Evolutionary conservation across 1,140 invertebrate genomes (phyloP), one percentile per base, ranked within the genome.

Genomic region (Neodiprion pinetum): DNA sequence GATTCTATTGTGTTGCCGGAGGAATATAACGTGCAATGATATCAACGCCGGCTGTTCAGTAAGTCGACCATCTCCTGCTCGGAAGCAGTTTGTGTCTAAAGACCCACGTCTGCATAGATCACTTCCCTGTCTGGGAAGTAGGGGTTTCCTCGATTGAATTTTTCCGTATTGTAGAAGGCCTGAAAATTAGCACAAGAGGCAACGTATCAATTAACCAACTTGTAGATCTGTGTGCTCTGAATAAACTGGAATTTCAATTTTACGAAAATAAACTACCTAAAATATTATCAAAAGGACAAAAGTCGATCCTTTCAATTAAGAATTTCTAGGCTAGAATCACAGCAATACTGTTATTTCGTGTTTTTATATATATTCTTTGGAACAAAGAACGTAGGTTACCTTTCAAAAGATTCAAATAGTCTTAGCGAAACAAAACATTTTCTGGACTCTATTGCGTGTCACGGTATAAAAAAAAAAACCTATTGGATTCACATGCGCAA

Each of bases 1-100:
- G 72, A 99, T 90, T 76, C 93, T 92, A 87, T 99, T 99, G 86
- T 99, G 97, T 80, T 97, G 93, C 77, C 97, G 88, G 78, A 99
- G 87, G 91, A 95, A 97, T 8, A 97, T 89, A 0, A 96, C 96
- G 85, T 99, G 97, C 71, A 97, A 90, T 0, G 94, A 93, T 9
- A 95, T 94, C 17, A 99, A 85, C 0, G 95, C 97, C 0, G 96
- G 95, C 82, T 98, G 96, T 84, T 97, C 96, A 76, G 94, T 95
- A 71, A 95, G 93, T 4, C 96, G 89, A 0, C 90, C 92, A 85
- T 98, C 96, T 0, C 96, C 96, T 5, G 93, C 92, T 76, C 91
- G 89, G 80, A 95, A 93, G 82, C 94, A 95, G 65, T 91, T 91
- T 1, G 91, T 91, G 21, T 92, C 91, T 7, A 95, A 85, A 1